Evolutionary conservation across 2,888 invertebrate species (phyloP).

Genomic region (Lithophane semibrunnea): DNA sequence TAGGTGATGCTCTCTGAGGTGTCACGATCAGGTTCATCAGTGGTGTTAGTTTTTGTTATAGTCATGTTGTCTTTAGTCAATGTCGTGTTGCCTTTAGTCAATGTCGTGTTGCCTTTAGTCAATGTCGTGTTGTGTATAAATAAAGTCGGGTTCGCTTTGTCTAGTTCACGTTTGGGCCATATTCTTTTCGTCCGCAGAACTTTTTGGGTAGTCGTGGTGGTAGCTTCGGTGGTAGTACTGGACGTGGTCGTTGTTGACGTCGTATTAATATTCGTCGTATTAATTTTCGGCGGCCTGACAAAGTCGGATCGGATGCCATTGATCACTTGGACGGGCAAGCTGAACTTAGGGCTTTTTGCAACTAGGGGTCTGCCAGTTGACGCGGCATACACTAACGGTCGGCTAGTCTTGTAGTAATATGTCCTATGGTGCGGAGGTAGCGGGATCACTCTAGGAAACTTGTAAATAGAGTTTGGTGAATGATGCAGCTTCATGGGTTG

Average conservation of each 20-base stretch:
- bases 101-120: conserved; percentile 70
- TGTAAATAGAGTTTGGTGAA: conserved; percentile 79
- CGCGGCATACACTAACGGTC: conserved; percentile 76
- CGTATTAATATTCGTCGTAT: conserved; percentile 57
- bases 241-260: conserved; percentile 72
- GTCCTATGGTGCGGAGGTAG: conserved; percentile 73
- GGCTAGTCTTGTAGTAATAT: conserved; percentile 71
- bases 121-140: conserved; percentile 62
- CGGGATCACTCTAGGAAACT: conserved; percentile 82
- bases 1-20: conserved; percentile 74
- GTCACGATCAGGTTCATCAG: conserved; percentile 74
- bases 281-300: conserved; percentile 80
- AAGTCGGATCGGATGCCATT: conserved; percentile 83
- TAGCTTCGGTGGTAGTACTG: conserved; percentile 72
- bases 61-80: conserved; percentile 70
- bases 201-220: conserved; percentile 82
- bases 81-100: conserved; percentile 68
- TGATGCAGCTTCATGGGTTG: conserved; percentile 73
- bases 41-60: conserved; percentile 70
- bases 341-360: conserved; percentile 81
- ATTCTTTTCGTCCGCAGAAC: conserved; percentile 85
- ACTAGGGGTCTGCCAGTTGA: conserved; percentile 76
- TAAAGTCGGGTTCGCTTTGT: conserved; percentile 53
- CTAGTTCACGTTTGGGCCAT: conserved; percentile 81
- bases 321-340: conserved; percentile 83